Evolutionary conservation across 2,888 invertebrate species (phyloP).

Genomic region (Pristionchus japonicus): DNA sequence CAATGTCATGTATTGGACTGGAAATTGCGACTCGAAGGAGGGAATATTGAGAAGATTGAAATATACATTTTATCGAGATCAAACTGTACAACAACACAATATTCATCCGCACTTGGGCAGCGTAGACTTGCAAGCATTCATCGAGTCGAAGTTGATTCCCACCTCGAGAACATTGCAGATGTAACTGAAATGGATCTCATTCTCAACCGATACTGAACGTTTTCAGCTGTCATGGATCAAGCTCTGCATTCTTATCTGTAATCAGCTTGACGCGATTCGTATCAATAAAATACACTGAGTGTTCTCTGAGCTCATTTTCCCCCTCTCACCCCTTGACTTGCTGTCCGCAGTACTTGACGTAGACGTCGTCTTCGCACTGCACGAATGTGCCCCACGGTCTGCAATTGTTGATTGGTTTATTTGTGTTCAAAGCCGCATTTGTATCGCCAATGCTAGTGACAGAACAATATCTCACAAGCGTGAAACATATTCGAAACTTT

Average conservation of each 20-base stretch:
- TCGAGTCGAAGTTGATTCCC: constrained; percentile 28
- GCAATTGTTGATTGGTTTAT: not conserved
- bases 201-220: too few relatives aligned
- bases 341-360: constrained; percentile 31
- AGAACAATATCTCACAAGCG: too few relatives aligned
- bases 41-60: not conserved
- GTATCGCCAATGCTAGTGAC: too few relatives aligned
- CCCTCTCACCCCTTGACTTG: constrained; percentile 7
- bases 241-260: too few relatives aligned
- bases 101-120: constrained; percentile 11
- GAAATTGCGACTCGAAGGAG: too few relatives aligned
- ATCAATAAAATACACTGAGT: too few relatives aligned
- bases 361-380: not conserved
- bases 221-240: too few relatives aligned
- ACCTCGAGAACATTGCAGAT: constrained; percentile 19
- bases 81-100: not conserved
- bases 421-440: too few relatives aligned
- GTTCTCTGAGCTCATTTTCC: too few relatives aligned
- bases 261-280: too few relatives aligned
- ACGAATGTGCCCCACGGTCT: not conserved
- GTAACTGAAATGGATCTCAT: constrained; percentile 29
- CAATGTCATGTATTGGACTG: not conserved
- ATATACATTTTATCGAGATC: not conserved
- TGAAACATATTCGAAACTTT: not conserved
- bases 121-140: not conserved